A percentile compares a stretch with the other conserved stretches of the same genome.
These are phyloP conservation scores for Aselliscus stoliczkanus DNA, from an alignment of 2,797 vertebrate species.

Conservation along the genomic window DNA sequence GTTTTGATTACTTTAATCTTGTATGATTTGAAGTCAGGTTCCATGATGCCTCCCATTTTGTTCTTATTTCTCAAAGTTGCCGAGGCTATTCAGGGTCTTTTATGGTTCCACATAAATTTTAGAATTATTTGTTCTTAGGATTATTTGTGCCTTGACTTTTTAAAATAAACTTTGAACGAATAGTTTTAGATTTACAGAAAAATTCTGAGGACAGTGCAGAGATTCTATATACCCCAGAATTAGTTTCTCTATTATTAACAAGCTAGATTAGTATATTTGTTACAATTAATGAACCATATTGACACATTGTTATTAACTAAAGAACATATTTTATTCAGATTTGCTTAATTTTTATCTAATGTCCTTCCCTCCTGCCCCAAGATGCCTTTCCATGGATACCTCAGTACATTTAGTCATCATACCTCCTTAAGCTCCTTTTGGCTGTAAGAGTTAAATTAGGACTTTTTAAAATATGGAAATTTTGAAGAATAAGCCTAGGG, in stretches of 20 bases:
- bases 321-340: neutral
- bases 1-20: no score
- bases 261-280: neutral
- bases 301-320: neutral
- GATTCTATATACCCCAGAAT: neutral
- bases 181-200: neutral
- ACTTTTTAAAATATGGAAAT: neutral
- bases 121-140: no score
- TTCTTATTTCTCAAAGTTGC: no score
- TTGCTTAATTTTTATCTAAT: neutral
- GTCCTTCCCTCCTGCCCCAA: neutral
- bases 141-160: no score
- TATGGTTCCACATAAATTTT: no score
- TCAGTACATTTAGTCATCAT: neutral
- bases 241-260: neutral
- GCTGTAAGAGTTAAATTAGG: neutral
- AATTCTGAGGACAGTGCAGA: neutral
- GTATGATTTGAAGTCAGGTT: no score
- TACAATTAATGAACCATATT: neutral
- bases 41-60: no score
- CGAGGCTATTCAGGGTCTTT: no score
- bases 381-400: neutral
- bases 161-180: neutral
- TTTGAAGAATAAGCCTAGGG: neutral
- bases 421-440: neutral